phyloP scores from a whole-genome alignment of 2,888 invertebrate species.

The Nowickia ferox region DNA sequence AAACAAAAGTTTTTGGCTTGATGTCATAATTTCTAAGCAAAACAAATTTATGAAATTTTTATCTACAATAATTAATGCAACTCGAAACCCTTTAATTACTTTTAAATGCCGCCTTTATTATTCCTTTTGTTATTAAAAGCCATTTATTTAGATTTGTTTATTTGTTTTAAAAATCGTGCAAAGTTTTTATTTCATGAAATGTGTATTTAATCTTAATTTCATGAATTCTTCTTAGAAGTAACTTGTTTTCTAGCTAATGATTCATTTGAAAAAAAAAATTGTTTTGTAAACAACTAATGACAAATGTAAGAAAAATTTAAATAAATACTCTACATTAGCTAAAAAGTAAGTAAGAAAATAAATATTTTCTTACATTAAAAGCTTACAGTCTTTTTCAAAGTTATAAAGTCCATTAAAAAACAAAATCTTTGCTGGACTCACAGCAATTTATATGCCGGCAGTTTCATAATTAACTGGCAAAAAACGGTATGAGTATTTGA shows the following conservation, averaged over 20 bases:
- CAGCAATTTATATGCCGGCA: background rate
- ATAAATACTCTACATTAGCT: slow-evolving; percentile 26
- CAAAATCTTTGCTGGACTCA: background rate
- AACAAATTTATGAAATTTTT: slow-evolving; percentile 16
- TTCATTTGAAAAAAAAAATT: slow-evolving; percentile 39
- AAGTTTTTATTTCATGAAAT: slow-evolving; percentile 47
- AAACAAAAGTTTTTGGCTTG: slow-evolving; percentile 38
- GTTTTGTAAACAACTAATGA: slow-evolving; percentile 56
- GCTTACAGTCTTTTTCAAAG: background rate
- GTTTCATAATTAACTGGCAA: background rate
- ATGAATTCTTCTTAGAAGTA: slow-evolving; percentile 53
- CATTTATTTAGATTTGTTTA: slow-evolving; percentile 41
- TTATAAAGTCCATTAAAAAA: background rate
- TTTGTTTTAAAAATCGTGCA: slow-evolving; percentile 50
- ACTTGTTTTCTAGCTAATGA: slow-evolving; percentile 46
- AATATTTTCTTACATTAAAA: background rate
- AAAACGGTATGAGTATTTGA: no score
- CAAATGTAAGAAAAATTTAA: slow-evolving; percentile 62
- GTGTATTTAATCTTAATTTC: slow-evolving; percentile 48
- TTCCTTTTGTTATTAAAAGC: slow-evolving; percentile 12
- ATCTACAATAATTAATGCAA: slow-evolving; percentile 27
- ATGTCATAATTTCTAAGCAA: slow-evolving; percentile 59
- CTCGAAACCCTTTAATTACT: slow-evolving; percentile 65
- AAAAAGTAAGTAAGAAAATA: background rate
- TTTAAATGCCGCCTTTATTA: slow-evolving; percentile 52